Percentiles rank a stretch among this genome's conserved stretches.
phyloP scores from a whole-genome alignment of 2,888 invertebrate genomes.

The Cynaeus angustus region DNA sequence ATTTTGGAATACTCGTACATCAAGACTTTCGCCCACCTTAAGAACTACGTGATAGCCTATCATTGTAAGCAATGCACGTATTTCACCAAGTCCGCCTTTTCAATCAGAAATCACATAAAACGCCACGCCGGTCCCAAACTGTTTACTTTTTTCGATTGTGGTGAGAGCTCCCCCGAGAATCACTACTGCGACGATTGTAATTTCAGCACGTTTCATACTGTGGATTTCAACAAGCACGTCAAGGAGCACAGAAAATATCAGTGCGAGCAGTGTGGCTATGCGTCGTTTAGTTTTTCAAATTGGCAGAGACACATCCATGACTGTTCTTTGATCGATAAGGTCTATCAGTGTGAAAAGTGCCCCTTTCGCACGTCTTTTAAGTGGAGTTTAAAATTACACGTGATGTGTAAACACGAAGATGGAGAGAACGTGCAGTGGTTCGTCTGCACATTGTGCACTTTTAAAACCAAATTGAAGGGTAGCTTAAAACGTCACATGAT shows the following conservation, averaged over 20 bases:
- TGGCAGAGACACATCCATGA: neutral
- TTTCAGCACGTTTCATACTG: neutral
- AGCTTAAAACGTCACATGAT: neutral
- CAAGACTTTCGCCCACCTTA: neutral
- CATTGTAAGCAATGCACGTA: neutral
- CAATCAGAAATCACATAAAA: neutral
- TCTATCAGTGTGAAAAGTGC: neutral
- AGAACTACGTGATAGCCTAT: neutral
- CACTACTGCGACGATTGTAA: neutral
- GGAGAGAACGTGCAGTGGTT: neutral
- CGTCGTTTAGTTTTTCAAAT: neutral
- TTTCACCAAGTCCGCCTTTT: constrained; percentile 1
- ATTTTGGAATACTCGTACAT: neutral
- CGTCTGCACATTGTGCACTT: neutral
- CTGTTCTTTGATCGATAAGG: neutral
- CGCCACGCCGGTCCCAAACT: neutral
- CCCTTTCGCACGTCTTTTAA: neutral
- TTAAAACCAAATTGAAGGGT: constrained; percentile 2
- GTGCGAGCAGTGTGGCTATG: neutral
- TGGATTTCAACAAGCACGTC: neutral
- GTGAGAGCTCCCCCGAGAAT: neutral
- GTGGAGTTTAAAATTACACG: neutral
- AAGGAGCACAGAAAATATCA: neutral
- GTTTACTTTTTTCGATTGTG: neutral
- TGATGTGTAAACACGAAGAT: neutral